A percentile compares a stretch with the other conserved stretches of the same genome.
Evolutionary conservation across 1,140 invertebrate species (phyloP).

Genomic region (Vollenhovia emeryi): DNA sequence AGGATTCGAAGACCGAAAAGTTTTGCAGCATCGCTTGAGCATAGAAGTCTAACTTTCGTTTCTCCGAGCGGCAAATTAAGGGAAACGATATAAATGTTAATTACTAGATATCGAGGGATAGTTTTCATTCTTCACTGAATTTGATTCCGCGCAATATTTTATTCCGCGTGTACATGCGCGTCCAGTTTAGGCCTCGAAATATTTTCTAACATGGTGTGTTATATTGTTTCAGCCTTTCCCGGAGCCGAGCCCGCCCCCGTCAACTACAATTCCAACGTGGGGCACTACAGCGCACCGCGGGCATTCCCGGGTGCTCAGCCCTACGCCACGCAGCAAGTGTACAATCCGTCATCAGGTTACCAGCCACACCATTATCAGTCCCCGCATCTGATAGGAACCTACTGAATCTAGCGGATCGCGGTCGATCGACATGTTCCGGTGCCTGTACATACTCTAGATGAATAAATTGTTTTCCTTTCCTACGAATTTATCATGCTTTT

Average conservation of each 20-base stretch:
- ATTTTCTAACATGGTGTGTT: not conserved
- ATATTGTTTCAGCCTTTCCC: constrained; percentile 70
- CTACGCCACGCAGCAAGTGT: constrained; percentile 53
- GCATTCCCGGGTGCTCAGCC: constrained; percentile 70
- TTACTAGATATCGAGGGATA: not conserved
- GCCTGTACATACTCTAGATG: constrained; percentile 84
- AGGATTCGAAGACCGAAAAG: not conserved
- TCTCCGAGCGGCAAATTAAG: not conserved
- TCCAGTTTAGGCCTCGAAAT: not conserved
- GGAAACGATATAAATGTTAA: not conserved
- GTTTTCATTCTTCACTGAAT: no score
- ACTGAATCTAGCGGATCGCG: constrained; percentile 65
- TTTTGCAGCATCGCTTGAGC: not conserved
- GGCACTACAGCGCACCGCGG: constrained; percentile 75
- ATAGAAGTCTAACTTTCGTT: not conserved
- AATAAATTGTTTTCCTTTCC: constrained; percentile 83
- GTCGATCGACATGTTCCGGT: constrained; percentile 13
- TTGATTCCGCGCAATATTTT: no score
- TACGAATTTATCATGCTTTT: constrained; percentile 21
- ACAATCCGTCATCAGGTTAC: constrained; percentile 70
- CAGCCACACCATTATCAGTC: constrained; percentile 82
- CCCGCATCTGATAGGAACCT: constrained; percentile 76
- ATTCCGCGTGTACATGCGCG: no score
- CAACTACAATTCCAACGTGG: constrained; percentile 75
- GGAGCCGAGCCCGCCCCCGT: constrained; percentile 73